Evolutionary conservation across 2,113 vertebrate species (phyloP).

Genomic region (Eleginops maclovinus): DNA sequence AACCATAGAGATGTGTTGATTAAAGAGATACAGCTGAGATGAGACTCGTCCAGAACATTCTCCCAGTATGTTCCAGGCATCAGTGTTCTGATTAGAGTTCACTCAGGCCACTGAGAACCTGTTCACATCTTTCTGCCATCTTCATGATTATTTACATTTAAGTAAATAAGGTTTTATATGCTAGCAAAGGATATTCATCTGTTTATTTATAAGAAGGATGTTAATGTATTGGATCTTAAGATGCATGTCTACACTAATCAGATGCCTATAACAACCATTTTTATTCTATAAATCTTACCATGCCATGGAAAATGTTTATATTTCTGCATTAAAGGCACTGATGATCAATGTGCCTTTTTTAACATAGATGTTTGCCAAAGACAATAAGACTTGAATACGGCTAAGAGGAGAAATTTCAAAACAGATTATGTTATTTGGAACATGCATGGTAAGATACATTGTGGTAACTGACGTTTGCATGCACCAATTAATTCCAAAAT

Average conservation of each 20-base stretch:
- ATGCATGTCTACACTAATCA: too few species aligned
- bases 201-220: neutral
- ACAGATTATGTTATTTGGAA: neutral
- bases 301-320: too few species aligned
- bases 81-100: slow-evolving; percentile 16
- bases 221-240: neutral
- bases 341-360: too few species aligned
- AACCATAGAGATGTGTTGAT: slow-evolving; percentile 8
- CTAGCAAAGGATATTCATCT: too few species aligned
- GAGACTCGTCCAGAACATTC: neutral
- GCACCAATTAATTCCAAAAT: neutral
- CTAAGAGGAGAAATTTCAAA: neutral
- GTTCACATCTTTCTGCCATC: slow-evolving; percentile 3
- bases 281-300: too few species aligned
- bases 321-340: too few species aligned
- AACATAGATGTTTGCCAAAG: too few species aligned
- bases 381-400: neutral
- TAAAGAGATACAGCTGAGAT: slow-evolving; percentile 11
- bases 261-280: too few species aligned
- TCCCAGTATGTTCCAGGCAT: slow-evolving; percentile 6
- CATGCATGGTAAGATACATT: neutral
- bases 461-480: neutral
- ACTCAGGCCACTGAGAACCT: slow-evolving; percentile 18
- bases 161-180: too few species aligned
- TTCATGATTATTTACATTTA: neutral